These are phyloP conservation scores for Heliconius charithonia DNA, from an alignment of 2,888 invertebrate species.

Conservation along the genomic window DNA sequence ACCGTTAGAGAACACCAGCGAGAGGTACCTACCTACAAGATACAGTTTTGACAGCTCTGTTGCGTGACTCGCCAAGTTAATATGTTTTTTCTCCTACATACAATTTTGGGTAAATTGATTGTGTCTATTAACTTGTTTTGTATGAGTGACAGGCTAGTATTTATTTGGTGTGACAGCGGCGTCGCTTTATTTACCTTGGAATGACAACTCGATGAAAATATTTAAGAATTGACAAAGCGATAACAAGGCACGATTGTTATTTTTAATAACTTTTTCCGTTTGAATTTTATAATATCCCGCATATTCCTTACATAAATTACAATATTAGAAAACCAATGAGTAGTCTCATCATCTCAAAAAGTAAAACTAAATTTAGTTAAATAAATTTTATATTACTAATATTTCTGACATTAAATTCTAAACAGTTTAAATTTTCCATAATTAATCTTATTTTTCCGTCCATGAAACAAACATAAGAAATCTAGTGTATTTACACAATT, in stretches of 20 bases:
- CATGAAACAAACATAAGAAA: slow-evolving; percentile 40
- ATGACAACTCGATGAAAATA: slow-evolving; percentile 24
- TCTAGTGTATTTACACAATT: slow-evolving; percentile 49
- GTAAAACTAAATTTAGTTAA: background rate
- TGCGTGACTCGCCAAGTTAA: slow-evolving; percentile 68
- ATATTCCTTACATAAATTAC: no score
- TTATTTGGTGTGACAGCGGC: slow-evolving; percentile 54
- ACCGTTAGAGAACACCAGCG: slow-evolving; percentile 52
- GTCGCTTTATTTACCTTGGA: slow-evolving; percentile 44
- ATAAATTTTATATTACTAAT: background rate
- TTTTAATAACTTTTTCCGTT: no score
- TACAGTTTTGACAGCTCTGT: slow-evolving; percentile 65
- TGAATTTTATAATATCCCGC: no score
- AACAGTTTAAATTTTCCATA: slow-evolving; percentile 18
- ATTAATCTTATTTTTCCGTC: slow-evolving; percentile 22
- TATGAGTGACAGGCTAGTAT: slow-evolving; percentile 65
- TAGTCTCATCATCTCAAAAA: no score
- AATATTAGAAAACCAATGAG: no score
- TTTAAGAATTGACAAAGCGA: no score
- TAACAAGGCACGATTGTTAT: no score
- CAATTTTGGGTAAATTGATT: slow-evolving; percentile 70
- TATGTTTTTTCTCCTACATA: slow-evolving; percentile 63
- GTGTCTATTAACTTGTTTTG: slow-evolving; percentile 70
- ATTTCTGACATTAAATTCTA: background rate
- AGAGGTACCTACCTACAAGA: slow-evolving; percentile 47